Base-by-base conservation (phyloP, 2,113 vertebrate genomes). In the Thymallus thymallus region DNA sequence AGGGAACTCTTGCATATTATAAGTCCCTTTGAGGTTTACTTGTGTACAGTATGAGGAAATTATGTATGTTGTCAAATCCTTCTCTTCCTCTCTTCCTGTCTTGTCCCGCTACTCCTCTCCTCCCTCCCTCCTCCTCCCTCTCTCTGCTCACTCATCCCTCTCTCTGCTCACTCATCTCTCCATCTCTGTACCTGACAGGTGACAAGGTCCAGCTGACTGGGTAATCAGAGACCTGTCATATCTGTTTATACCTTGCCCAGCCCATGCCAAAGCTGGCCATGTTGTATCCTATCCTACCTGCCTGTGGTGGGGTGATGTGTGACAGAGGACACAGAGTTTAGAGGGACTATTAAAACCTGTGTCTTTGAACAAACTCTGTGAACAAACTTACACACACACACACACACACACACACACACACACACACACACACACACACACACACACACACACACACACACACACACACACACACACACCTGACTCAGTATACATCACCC, bases 221-320 rank as follows among this genome's bases (percentile, higher is more conserved):
- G 93, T 96, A 97, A 97, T 99, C 97, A 95, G 96, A 96, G 93
- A 92, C 91, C 95, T 96, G 96, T 97, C 96, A 98, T 93, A 93
- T 91, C 94, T 98, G 96, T 96, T 96, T 95, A 98, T 98, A 96
- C 89, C 93, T 94, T 93, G 93, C 91, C 94, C 73, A 22, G 74
- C 78, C 75, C 61, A 24, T 75, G 83, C 67, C 68, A 69, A 69
- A 76, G 67, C 77, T 71, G 76, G 83, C 74, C 76, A 73, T 82
- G 45, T 74, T 71, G 14, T 26, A 18, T 2, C 63, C 30, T 69
- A 68, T 91, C 91, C 88, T 91, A 92, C 93, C 63, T 18, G 90
- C 90, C 91, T 89, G 86, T 92, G 92, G 87, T 83, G 90, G 81
- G n/a, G 90, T 76, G 91, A 18, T 18, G 48, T 76, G 73, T 85